phyloP scores from a whole-genome alignment of 2,797 vertebrate genomes.

The Galaxias olidus region DNA sequence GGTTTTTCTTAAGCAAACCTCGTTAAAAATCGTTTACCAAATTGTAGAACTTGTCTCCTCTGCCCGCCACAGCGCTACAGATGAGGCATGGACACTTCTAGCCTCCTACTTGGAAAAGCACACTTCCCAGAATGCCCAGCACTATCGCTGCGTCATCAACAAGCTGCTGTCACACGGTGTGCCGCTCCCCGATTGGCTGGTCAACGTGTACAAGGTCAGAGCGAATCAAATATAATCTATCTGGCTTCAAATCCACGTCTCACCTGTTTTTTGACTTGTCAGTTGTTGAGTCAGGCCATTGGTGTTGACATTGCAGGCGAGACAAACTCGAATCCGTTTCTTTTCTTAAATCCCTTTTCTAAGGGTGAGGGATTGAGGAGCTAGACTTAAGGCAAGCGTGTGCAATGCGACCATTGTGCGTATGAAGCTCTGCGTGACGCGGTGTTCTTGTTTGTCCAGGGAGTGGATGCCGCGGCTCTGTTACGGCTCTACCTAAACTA shows the following conservation, averaged over 20 bases:
- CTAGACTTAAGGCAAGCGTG: no score
- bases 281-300: no score
- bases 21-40: not conserved
- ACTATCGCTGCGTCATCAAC: conserved; percentile 89
- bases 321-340: no score
- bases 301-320: no score
- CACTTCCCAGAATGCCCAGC: conserved; percentile 77
- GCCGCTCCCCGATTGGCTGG: conserved; percentile 90
- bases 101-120: conserved; percentile 84
- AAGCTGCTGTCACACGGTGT: conserved; percentile 88
- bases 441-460: conserved; percentile 59
- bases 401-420: not conserved
- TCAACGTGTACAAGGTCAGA: conserved; percentile 89
- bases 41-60: not conserved
- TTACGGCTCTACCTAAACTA: conserved; percentile 93
- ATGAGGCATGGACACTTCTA: conserved; percentile 93
- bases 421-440: not conserved
- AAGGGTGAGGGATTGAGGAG: no score
- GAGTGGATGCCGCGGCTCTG: conserved; percentile 83
- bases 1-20: no score
- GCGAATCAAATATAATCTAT: no score
- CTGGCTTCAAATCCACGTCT: no score
- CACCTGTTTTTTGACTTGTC: no score
- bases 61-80: conserved; percentile 79
- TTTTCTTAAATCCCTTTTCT: no score